phyloP scores from a whole-genome alignment of 1,140 invertebrate genomes.

The Drosophila melanogaster region DNA sequence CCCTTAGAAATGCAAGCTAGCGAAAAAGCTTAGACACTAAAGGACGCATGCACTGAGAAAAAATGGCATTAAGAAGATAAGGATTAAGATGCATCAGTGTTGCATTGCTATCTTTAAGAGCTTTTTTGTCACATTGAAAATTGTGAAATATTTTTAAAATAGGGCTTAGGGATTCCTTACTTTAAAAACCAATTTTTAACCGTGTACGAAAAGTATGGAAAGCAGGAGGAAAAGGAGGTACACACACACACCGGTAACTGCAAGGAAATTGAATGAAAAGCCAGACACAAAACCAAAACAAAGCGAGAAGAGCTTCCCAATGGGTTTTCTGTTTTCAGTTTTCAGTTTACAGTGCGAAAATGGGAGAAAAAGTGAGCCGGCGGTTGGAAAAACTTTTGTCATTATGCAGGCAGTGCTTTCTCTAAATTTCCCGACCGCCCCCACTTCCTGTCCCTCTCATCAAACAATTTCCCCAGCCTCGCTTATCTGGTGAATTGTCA shows the following conservation, averaged over 20 bases:
- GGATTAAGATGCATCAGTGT: background rate
- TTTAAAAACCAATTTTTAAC: background rate
- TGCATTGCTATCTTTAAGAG: background rate
- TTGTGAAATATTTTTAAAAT: background rate
- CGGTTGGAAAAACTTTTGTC: slow-evolving; percentile 45
- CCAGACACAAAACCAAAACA: slow-evolving; percentile 25
- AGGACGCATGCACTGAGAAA: slow-evolving; percentile 15
- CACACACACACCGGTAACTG: slow-evolving; percentile 44
- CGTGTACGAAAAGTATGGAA: background rate
- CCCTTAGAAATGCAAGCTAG: slow-evolving; percentile 55
- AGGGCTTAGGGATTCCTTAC: no score
- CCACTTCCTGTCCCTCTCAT: slow-evolving; percentile 7
- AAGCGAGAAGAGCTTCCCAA: slow-evolving; percentile 9
- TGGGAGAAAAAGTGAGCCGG: slow-evolving; percentile 4
- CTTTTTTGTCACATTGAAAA: no score
- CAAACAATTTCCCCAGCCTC: slow-evolving; percentile 21
- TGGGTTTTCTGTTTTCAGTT: slow-evolving; percentile 11
- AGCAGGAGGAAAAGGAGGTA: slow-evolving; percentile 9
- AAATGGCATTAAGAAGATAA: background rate
- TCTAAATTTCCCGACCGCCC: slow-evolving; percentile 9
- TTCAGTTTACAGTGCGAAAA: background rate
- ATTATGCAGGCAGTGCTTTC: slow-evolving; percentile 52
- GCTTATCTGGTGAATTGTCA: slow-evolving; percentile 43
- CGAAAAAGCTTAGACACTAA: slow-evolving; percentile 28
- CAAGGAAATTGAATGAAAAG: slow-evolving; percentile 55